Evolutionary conservation across 2,113 vertebrate species (phyloP), one percentile per base, ranked within the genome.

Genomic region (Neotragus pygmaeus): DNA sequence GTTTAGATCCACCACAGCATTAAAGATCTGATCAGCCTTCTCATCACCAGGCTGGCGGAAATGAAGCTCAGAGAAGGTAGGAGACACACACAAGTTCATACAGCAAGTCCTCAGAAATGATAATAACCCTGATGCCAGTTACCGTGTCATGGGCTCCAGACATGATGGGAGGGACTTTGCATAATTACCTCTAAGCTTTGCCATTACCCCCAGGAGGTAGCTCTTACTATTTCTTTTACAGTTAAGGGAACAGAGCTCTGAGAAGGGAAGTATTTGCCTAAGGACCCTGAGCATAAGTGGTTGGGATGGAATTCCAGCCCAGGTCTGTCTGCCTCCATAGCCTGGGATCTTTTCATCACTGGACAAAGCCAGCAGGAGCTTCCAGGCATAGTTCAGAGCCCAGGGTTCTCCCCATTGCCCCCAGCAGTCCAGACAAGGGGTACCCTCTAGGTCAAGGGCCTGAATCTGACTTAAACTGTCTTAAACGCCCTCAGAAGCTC

Each of bases 61-160:
- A 60, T 2, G 1, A 89, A 49, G 43, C 73, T 47, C 53, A 82
- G 66, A 53, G 75, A 78, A 5, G 62, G 47, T 0, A 33, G 43
- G 45, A 62, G 73, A 47, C 0, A 6, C 2, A 2, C 6, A 12
- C 36, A 33, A 6, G 17, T 19, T 73, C 16, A 16, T 49, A 12
- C 0, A 25, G 60, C 39, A 43, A 58, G 70, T 25, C 33, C 2
- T 51, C 4, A 19, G 43, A 43, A 60, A 43, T 12, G 17, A 27
- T n/a, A 2, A 55, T 28, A 36, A n/a, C 12, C 13, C 33, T 19
- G 39, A 58, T 3, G 12, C 36, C 3, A 0, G 3, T 21, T 30
- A 16, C n/a, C 2, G 1, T 1, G 6, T 47, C 7, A 13, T 2
- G 62, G 6, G 53, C 3, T 28, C 15, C 53, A 36, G 55, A 55